A percentile compares a stretch with the other conserved stretches of the same genome.
Conservation (phyloP, 2,888 invertebrate genomes). For the Sarcophaga variegata region DNA sequence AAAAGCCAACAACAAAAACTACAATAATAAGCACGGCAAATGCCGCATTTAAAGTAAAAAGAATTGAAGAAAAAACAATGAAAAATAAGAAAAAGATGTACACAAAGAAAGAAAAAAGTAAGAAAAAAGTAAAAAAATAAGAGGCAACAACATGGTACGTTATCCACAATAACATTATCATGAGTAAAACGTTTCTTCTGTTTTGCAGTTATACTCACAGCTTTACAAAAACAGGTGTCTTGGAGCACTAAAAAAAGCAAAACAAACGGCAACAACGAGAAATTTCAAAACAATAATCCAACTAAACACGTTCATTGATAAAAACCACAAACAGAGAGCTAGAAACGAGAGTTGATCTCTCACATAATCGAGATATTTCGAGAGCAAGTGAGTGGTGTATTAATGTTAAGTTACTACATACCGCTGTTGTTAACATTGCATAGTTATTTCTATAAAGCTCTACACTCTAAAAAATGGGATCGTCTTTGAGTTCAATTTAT, state of each 20-base stretch:
- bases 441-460: too few relatives aligned
- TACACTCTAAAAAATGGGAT: too few relatives aligned
- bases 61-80: background rate
- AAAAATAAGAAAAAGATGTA: slow-evolving; percentile 28
- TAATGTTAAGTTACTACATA: slow-evolving; percentile 1
- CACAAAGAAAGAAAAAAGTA: background rate
- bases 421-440: background rate
- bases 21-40: slow-evolving; percentile 25
- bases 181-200: slow-evolving; percentile 61
- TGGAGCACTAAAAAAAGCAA: slow-evolving; percentile 46
- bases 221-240: slow-evolving; percentile 60
- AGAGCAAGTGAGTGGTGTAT: background rate
- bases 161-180: slow-evolving; percentile 65
- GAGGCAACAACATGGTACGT: slow-evolving; percentile 34
- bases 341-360: background rate
- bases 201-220: slow-evolving; percentile 47
- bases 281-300: slow-evolving; percentile 35
- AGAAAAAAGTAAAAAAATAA: slow-evolving; percentile 21
- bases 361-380: background rate
- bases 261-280: slow-evolving; percentile 4
- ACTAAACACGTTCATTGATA: slow-evolving; percentile 64
- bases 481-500: too few relatives aligned
- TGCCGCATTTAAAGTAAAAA: slow-evolving; percentile 8
- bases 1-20: slow-evolving; percentile 53
- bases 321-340: slow-evolving; percentile 25